Evolutionary conservation across 2,888 invertebrate genomes (phyloP).

Genomic region (Cecidostiba fungosa): DNA sequence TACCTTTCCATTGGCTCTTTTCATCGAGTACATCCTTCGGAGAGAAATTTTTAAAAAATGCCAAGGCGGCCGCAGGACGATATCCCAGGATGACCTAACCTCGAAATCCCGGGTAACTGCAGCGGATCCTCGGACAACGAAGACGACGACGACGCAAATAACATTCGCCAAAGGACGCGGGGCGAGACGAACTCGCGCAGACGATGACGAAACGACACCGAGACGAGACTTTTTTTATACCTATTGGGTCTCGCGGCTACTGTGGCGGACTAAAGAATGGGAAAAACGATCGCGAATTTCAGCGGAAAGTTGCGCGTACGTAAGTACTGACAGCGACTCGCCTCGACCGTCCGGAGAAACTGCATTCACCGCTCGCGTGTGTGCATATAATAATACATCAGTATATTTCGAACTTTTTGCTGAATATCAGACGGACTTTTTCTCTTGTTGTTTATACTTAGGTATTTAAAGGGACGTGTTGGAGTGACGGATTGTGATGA

Average conservation of each 20-base stretch:
- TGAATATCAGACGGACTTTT: background rate
- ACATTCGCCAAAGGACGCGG: constrained; percentile 29
- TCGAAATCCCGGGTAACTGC: constrained; percentile 43
- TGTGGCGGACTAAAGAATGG: background rate
- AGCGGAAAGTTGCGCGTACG: constrained; percentile 19
- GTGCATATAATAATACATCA: background rate
- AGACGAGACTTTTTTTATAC: constrained; percentile 22
- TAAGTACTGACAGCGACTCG: background rate
- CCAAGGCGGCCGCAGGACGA: constrained; percentile 2
- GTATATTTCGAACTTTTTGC: background rate
- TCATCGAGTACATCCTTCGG: constrained; percentile 11
- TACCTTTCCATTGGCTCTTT: constrained; percentile 61
- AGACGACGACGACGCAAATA: constrained; percentile 26
- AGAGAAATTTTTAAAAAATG: constrained; percentile 27
- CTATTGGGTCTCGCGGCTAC: constrained; percentile 7
- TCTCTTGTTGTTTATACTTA: background rate
- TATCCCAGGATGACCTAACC: constrained; percentile 45
- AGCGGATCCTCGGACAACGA: background rate
- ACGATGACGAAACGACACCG: constrained; percentile 11
- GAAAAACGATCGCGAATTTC: constrained; percentile 38
- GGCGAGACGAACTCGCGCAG: background rate
- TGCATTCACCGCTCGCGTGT: background rate
- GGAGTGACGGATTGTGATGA: background rate
- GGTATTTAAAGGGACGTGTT: background rate
- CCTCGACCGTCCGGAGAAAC: background rate